Evolutionary conservation across 2,113 vertebrate species (phyloP).

Genomic region (Oreocharis arfaki): DNA sequence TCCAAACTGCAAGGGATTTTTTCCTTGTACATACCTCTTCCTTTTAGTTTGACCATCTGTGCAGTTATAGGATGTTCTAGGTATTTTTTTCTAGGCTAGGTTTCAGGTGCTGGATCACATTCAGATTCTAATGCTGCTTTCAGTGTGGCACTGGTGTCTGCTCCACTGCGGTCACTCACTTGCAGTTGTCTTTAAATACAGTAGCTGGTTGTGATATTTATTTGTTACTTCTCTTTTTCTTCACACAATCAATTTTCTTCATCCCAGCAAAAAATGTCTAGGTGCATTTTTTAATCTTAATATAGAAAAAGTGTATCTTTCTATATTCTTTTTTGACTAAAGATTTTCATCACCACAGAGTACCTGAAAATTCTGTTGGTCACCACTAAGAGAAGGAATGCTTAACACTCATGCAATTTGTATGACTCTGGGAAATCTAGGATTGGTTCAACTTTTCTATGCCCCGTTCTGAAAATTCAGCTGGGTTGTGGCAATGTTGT

Average conservation of each 20-base stretch:
- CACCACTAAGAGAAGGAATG: neutral
- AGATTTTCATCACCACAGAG: neutral
- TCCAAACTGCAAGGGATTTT: neutral
- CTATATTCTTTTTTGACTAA: neutral
- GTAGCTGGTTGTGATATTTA: neutral
- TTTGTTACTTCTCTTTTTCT: neutral
- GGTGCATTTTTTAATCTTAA: neutral
- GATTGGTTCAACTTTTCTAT: neutral
- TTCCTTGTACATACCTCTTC: neutral
- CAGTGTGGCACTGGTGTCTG: neutral
- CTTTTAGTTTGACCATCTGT: neutral
- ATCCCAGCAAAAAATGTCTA: neutral
- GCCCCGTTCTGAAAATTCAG: neutral
- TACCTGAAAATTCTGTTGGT: neutral
- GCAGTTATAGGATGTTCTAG: neutral
- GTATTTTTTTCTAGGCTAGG: neutral
- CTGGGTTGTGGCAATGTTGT: neutral
- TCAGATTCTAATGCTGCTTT: neutral
- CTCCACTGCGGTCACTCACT: neutral
- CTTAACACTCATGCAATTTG: rapidly evolving
- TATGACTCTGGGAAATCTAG: neutral
- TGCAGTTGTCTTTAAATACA: neutral
- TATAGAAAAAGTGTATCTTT: neutral
- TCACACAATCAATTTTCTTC: neutral
- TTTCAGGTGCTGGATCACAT: neutral